Base-by-base conservation (phyloP, 92 coral and sea anemone species). In the Umimayanthus chanpuru region DNA sequence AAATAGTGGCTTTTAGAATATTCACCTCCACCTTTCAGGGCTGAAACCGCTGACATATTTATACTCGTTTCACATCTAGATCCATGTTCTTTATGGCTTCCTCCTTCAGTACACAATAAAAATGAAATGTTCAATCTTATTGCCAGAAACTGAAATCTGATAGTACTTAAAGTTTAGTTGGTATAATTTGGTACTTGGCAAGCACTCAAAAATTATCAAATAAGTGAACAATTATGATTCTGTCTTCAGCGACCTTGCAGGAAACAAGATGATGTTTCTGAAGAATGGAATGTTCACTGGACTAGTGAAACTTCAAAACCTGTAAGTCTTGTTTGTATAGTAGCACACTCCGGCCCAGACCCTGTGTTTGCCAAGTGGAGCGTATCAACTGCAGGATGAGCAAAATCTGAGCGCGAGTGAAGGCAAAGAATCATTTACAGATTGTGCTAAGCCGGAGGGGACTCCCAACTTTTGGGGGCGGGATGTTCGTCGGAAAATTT, bases 251-350 rank as follows among this genome's bases (percentile, higher is more conserved):
- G 86, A 82, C 50, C 86, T 82, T 29, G 86, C 86, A n/a, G 86
- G 86, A 71, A 82, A 82, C 64, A 82, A 44, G 4, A 53, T 82
- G 20, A 28, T 67, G 61, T 82, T 41, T 82, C 76, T 82, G 30
- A 67, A 82, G 32, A 68, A 82, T 44, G 86, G 86, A 43, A 82
- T 82, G 86, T 82, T 82, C n/a, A 25, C 86, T 12, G 86, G 86
- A 12, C 66, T 82, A 0, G 41, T 15, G 8, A 82, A 39, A 38
- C 86, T 82, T 16, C 77, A 82, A 44, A 82, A 82, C 40, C 86
- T 82, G 86, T 82, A 82, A 41, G 86, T 9, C 49, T 61, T 30
- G 32, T 53, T 55, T 28, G 16, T 29, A 4, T 29, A 28, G 25
- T 14, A 56, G n/a, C 25, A 61, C 21, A 25, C n/a, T 61, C 7